Conservation (phyloP, 2,113 vertebrate genomes). For the Hyperopisus bebe region DNA sequence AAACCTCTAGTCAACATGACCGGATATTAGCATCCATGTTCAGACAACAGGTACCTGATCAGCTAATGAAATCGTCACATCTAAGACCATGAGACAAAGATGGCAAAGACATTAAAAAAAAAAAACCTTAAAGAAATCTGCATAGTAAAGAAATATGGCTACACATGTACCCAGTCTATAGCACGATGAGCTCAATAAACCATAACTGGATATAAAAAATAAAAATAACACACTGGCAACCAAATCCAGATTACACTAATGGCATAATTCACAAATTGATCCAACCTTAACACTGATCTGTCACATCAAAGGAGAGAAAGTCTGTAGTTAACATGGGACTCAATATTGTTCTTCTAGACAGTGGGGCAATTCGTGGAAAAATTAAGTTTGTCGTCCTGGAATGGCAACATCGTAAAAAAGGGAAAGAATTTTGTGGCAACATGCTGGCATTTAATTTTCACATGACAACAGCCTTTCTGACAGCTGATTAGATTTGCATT, state of each 20-base stretch:
- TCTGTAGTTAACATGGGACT: conserved; percentile 11
- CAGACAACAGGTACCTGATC: background rate
- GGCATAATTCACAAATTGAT: conserved; percentile 3
- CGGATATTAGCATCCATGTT: background rate
- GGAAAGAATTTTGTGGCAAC: conserved; percentile 22
- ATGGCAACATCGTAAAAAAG: conserved; percentile 22
- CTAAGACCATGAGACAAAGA: background rate
- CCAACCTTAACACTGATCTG: background rate
- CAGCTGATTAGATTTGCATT: conserved; percentile 44
- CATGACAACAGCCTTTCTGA: conserved; percentile 36
- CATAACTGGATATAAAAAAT: background rate
- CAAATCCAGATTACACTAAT: background rate
- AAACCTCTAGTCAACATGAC: background rate
- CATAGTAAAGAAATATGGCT: background rate
- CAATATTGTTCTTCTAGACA: conserved; percentile 4
- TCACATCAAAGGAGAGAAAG: background rate
- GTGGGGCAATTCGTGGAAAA: background rate
- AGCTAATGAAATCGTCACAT: background rate
- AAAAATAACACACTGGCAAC: background rate
- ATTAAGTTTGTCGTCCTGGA: conserved; percentile 16
- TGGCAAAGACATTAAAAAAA: background rate
- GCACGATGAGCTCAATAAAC: background rate
- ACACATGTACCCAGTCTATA: background rate
- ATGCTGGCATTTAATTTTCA: conserved; percentile 40
- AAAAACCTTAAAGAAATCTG: background rate